Percentiles rank a stretch among this genome's conserved stretches.
Evolutionary conservation across 2,888 invertebrate genomes (phyloP).

Genomic region (Machimus rusticus): DNA sequence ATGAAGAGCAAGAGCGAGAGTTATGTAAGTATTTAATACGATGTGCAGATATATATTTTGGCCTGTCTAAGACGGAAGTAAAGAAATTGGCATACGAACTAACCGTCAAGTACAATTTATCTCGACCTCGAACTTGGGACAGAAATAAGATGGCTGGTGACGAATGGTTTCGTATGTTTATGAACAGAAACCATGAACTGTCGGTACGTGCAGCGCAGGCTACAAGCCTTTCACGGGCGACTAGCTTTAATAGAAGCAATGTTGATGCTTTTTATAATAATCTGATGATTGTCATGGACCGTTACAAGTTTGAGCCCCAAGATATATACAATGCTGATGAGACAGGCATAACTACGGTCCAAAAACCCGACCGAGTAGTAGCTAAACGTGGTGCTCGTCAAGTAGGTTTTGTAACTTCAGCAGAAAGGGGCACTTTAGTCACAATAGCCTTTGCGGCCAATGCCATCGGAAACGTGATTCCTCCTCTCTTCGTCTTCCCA

Average conservation of each 20-base stretch:
- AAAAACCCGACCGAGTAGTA: background rate
- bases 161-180: background rate
- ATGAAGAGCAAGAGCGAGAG: too few relatives aligned
- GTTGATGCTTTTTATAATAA: background rate
- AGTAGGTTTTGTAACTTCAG: too few relatives aligned
- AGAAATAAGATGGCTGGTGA: background rate
- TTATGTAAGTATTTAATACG: too few relatives aligned
- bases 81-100: background rate
- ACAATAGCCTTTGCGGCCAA: background rate
- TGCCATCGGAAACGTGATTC: slow-evolving; percentile 53
- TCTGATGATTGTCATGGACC: background rate
- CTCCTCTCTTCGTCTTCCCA: slow-evolving; percentile 47
- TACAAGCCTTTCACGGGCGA: slow-evolving; percentile 19
- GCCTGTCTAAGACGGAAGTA: too few relatives aligned
- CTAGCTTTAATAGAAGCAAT: slow-evolving; percentile 15
- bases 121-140: background rate
- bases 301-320: background rate
- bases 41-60: too few relatives aligned
- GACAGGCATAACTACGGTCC: too few relatives aligned
- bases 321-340: too few relatives aligned
- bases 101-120: too few relatives aligned
- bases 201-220: background rate
- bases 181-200: background rate
- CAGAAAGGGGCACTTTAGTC: too few relatives aligned
- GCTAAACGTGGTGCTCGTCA: too few relatives aligned